Evolutionary conservation across 2,888 invertebrate genomes (phyloP).

Genomic region (Leptura quadrifasciata): DNA sequence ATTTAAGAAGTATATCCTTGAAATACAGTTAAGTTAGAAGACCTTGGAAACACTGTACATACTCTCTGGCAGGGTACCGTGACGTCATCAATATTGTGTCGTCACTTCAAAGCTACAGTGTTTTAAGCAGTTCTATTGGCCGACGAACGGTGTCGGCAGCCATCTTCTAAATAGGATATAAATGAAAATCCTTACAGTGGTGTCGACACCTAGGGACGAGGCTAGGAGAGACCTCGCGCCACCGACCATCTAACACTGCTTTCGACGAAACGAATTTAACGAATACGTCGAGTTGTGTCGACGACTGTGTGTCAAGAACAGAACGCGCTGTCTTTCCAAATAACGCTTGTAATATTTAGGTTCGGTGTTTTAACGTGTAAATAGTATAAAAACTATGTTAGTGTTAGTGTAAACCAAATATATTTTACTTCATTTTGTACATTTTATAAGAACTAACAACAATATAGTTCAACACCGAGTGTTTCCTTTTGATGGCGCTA

Average conservation of each 20-base stretch:
- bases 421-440: conserved; percentile 53
- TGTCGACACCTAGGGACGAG: conserved; percentile 74
- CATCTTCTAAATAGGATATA: conserved; percentile 82
- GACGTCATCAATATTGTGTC: conserved; percentile 73
- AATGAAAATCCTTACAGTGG: conserved; percentile 67
- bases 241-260: conserved; percentile 77
- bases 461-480: conserved; percentile 69
- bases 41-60: conserved; percentile 73
- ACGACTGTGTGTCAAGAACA: conserved; percentile 60
- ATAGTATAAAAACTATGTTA: conserved; percentile 56
- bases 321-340: conserved; percentile 64
- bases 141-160: conserved; percentile 74
- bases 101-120: conserved; percentile 70
- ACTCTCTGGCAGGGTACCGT: conserved; percentile 69
- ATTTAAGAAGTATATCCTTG: conserved; percentile 61
- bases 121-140: conserved; percentile 71
- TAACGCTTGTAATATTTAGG: conserved; percentile 56
- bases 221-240: conserved; percentile 74
- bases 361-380: conserved; percentile 56
- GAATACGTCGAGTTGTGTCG: conserved; percentile 61
- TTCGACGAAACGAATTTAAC: conserved; percentile 73
- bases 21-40: conserved; percentile 66
- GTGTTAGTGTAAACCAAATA: conserved; percentile 58
- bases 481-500: conserved; percentile 71
- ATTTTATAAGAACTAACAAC: conserved; percentile 63